Evolutionary conservation across 2,113 vertebrate genomes (phyloP).

Genomic region (Philantomba maxwellii): DNA sequence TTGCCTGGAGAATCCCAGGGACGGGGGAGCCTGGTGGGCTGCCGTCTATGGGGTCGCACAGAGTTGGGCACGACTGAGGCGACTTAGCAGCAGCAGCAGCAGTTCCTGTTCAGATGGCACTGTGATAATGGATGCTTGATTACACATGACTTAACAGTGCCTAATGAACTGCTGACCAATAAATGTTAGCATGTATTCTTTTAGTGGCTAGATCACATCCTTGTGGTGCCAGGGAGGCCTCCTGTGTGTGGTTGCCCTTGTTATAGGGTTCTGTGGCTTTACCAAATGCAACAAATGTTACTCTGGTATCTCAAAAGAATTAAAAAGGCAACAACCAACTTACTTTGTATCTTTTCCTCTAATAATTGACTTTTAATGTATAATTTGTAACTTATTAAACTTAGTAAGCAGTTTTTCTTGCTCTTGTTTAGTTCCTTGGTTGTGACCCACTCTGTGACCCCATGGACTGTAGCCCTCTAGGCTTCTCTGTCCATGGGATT

Average conservation of each 20-base stretch:
- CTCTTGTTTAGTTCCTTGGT: neutral
- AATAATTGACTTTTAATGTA: neutral
- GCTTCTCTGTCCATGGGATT: neutral
- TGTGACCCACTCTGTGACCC: neutral
- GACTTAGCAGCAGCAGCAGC: no score
- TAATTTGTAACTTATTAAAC: neutral
- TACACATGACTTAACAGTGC: neutral
- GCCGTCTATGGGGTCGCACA: no score
- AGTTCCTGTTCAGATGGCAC: neutral
- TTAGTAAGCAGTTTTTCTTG: neutral
- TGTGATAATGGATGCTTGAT: neutral
- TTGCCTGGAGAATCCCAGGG: no score
- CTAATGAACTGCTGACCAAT: neutral
- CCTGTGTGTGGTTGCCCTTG: neutral
- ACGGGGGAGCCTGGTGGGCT: no score
- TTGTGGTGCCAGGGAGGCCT: neutral
- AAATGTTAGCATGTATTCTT: neutral
- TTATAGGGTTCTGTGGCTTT: neutral
- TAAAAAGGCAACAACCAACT: neutral
- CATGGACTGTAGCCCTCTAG: neutral
- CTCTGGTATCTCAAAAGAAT: neutral
- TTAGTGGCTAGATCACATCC: neutral
- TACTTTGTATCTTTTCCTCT: neutral
- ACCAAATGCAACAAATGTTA: neutral
- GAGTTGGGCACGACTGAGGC: no score